Evolutionary conservation across 2,888 invertebrate genomes (phyloP).

Genomic region (Ophioninae sp.): DNA sequence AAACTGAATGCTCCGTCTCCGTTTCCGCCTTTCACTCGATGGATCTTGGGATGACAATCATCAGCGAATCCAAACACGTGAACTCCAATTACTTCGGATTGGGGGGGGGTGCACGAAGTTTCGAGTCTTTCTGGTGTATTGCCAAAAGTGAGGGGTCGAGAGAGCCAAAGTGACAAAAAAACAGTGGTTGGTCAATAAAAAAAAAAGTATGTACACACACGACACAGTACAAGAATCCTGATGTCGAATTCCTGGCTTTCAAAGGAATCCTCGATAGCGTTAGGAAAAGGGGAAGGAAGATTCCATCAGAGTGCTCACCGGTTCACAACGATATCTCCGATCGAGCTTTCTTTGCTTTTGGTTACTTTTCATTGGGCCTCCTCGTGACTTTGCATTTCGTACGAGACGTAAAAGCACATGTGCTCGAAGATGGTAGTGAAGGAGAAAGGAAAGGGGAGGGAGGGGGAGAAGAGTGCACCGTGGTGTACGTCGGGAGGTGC

Average conservation of each 20-base stretch:
- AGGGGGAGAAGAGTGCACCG: slow-evolving; percentile 6
- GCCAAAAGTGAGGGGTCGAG: slow-evolving; percentile 44
- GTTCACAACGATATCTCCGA: slow-evolving; percentile 56
- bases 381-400: slow-evolving; percentile 34
- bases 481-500: slow-evolving; percentile 14
- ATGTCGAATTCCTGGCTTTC: too few species aligned
- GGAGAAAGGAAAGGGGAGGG: too few species aligned
- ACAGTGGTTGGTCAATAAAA: slow-evolving; percentile 14
- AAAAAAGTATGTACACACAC: slow-evolving; percentile 14
- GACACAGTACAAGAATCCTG: background rate
- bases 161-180: slow-evolving; percentile 16
- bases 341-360: slow-evolving; percentile 37
- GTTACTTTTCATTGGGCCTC: slow-evolving; percentile 13
- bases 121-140: slow-evolving; percentile 47
- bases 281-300: background rate
- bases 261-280: too few species aligned
- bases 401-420: slow-evolving; percentile 27
- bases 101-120: slow-evolving; percentile 38
- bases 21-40: slow-evolving; percentile 20
- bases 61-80: slow-evolving; percentile 34
- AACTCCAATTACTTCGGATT: slow-evolving; percentile 24
- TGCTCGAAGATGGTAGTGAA: background rate
- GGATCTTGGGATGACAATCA: slow-evolving; percentile 51
- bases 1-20: slow-evolving; percentile 22
- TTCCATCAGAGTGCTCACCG: slow-evolving; percentile 2